Conservation (phyloP, 23 tunicate genomes). For the Corella eumyota region DNA sequence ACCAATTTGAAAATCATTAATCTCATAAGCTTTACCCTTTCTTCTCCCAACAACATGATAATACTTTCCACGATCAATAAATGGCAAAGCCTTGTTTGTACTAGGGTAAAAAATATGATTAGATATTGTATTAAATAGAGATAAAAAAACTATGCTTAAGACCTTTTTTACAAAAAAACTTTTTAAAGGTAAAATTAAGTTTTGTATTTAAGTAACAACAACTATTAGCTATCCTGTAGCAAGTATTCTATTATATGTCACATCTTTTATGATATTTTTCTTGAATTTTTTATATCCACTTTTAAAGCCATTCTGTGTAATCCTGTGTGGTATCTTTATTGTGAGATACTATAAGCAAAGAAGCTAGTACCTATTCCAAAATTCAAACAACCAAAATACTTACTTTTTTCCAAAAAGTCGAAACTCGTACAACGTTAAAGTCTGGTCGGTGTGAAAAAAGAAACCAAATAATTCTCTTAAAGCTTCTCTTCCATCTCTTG, state of each 20-base stretch:
- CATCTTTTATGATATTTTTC: no score
- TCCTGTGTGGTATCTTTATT: no score
- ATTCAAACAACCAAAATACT: background rate
- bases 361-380: background rate
- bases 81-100: conserved; percentile 74
- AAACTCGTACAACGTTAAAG: conserved; percentile 68
- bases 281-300: no score
- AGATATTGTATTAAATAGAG: no score
- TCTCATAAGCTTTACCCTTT: conserved; percentile 40
- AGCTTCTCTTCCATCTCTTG: conserved; percentile 73
- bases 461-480: conserved; percentile 84
- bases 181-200: no score
- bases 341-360: background rate
- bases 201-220: no score
- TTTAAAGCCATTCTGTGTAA: no score
- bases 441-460: conserved; percentile 67
- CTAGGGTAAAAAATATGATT: conserved; percentile 9
- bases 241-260: no score
- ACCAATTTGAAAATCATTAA: conserved; percentile 63
- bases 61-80: conserved; percentile 76
- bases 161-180: no score
- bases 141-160: no score
- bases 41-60: conserved; percentile 61
- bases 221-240: no score
- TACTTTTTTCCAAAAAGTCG: conserved; percentile 85